Evolutionary conservation across 2,797 vertebrate genomes (phyloP), one percentile per base, ranked within the genome.

Genomic region (Halcyon leucocephala): DNA sequence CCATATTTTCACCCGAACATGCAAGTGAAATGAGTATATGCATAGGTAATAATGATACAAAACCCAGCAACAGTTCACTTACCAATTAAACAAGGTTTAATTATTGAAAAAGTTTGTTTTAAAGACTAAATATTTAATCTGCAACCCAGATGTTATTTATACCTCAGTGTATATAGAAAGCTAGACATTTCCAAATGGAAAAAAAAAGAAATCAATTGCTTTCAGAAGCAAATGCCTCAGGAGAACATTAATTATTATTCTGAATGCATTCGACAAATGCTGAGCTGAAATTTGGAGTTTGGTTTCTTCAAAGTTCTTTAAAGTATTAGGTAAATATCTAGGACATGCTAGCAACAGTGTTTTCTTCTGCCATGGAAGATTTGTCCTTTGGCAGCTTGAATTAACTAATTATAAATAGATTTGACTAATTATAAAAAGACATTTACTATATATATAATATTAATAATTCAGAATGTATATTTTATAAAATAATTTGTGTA

Each of bases 171-270:
- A 44, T 87, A 57, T 85, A 74, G 83, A 84, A 95, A 92, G 46
- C 29, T 65, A 86, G 80, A 72, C 55, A 33, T 79, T 92, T 91
- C 31, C 9, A 91, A 83, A 33, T 78, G 44, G 44, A 51, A 51
- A 94, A 69, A 69, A 82, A 89, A 90, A 79, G 49, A 80, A 91
- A 85, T 77, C 76, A 87, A 70, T 84, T 83, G 14, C 49, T 88
- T 95, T 84, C 37, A 73, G 70, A 93, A 76, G 58, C 48, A 65
- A 80, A 55, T 82, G 88, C 66, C 66, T 62, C 33, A 70, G 85
- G 91, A 88, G 81, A 88, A 51, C 66, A 78, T 20, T 37, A 86
- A 54, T 96, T 96, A 55, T 70, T 89, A 81, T 96, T 96, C 88
- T 65, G 69, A 76, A 58, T 35, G 29, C 69, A 61, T 78, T 54